Evolutionary conservation across 1,140 invertebrate species (phyloP).

Genomic region (Euwallacea similis): DNA sequence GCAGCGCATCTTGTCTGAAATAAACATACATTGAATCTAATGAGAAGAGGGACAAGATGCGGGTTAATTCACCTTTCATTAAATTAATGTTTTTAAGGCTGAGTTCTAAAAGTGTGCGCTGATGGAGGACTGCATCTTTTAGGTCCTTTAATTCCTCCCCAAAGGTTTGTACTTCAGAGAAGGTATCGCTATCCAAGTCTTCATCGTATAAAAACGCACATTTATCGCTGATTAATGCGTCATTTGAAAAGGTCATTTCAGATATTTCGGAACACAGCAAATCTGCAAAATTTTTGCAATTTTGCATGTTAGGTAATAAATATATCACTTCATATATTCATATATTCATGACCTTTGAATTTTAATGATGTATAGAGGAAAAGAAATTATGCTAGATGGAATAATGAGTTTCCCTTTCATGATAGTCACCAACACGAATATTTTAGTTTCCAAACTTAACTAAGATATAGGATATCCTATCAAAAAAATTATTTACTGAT

Average conservation of each 20-base stretch:
- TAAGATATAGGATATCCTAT: too few species aligned
- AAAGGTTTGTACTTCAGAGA: slow-evolving; percentile 66
- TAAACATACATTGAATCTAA: slow-evolving; percentile 6
- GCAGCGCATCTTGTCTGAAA: slow-evolving; percentile 36
- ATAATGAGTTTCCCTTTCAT: too few species aligned
- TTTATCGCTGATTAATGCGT: slow-evolving; percentile 60
- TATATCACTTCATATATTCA: not conserved
- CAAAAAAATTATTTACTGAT: too few species aligned
- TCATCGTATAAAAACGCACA: slow-evolving; percentile 72
- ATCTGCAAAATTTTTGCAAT: slow-evolving; percentile 2
- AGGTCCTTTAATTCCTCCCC: slow-evolving; percentile 65
- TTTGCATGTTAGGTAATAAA: not conserved
- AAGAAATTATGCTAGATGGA: too few species aligned
- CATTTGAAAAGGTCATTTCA: slow-evolving; percentile 48
- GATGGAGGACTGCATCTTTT: slow-evolving; percentile 63
- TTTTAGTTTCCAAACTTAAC: not conserved
- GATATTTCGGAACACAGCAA: slow-evolving; percentile 30
- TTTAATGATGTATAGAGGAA: too few species aligned
- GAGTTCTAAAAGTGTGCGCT: slow-evolving; percentile 65
- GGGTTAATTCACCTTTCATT: slow-evolving; percentile 26
- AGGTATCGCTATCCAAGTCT: slow-evolving; percentile 57
- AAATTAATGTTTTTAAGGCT: slow-evolving; percentile 51
- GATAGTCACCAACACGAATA: too few species aligned
- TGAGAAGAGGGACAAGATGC: not conserved
- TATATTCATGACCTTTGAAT: too few species aligned